Percentiles rank a stretch among this genome's conserved stretches.
Conservation (phyloP, 1,140 invertebrate species). For the Drosophila azteca region DNA sequence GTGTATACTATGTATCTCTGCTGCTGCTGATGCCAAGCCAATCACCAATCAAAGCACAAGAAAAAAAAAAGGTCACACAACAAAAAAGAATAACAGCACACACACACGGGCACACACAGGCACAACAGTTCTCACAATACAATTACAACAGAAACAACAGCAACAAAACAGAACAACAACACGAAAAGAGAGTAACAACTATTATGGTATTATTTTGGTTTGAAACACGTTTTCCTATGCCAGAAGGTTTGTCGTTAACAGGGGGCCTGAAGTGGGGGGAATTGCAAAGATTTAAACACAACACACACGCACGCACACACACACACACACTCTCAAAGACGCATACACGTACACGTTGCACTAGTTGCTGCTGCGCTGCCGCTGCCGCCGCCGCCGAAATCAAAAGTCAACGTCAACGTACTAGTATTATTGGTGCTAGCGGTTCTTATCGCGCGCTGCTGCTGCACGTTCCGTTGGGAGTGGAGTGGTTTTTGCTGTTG, state of each 20-base stretch:
- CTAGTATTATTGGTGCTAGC: slow-evolving; percentile 20
- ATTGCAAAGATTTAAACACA: too few species aligned
- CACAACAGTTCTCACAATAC: neutral
- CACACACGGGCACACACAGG: neutral
- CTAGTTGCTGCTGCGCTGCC: slow-evolving; percentile 25
- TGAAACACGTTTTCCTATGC: too few species aligned
- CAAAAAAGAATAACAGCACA: slow-evolving; percentile 60
- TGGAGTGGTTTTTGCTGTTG: slow-evolving; percentile 4
- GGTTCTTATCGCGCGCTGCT: slow-evolving; percentile 70
- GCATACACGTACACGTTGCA: slow-evolving; percentile 23
- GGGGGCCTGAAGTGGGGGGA: too few species aligned
- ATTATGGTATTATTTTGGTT: neutral
- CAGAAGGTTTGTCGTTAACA: too few species aligned
- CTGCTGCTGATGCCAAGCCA: too few species aligned
- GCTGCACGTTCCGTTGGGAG: slow-evolving; percentile 29
- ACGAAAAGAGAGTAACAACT: slow-evolving; percentile 7
- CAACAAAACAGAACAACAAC: slow-evolving; percentile 3
- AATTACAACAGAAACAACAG: neutral
- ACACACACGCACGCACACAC: too few species aligned
- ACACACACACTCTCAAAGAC: too few species aligned
- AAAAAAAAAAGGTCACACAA: slow-evolving; percentile 44
- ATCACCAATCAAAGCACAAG: slow-evolving; percentile 67
- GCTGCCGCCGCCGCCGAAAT: slow-evolving; percentile 35
- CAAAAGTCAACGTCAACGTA: slow-evolving; percentile 56
- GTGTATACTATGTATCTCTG: too few species aligned